phyloP scores from a whole-genome alignment of 2,113 vertebrate genomes.

The Glaucomys volans region DNA sequence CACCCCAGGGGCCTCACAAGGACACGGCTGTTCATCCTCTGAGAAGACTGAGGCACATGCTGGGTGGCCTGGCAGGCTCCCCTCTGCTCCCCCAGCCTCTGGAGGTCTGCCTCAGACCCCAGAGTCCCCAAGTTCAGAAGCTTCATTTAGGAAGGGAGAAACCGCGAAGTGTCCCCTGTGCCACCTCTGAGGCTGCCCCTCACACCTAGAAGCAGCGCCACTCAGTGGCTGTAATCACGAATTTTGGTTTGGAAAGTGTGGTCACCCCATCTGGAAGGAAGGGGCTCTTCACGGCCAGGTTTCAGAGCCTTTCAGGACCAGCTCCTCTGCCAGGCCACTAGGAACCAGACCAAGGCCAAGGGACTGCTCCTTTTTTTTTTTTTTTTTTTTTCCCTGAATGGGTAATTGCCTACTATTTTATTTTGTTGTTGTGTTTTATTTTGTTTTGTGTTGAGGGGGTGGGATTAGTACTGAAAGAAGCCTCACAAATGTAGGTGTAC shows the following conservation, averaged over 20 bases:
- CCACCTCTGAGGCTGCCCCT: background rate
- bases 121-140: background rate
- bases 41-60: no score
- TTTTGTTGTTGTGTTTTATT: no score
- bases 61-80: background rate
- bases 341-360: background rate
- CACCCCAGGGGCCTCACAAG: no score
- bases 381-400: no score
- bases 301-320: background rate
- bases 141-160: background rate
- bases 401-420: background rate
- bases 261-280: background rate
- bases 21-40: no score
- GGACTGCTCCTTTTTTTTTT: background rate
- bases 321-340: background rate
- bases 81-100: background rate
- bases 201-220: background rate
- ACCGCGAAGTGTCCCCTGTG: background rate
- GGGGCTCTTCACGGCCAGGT: background rate
- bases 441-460: background rate
- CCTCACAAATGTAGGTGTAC: background rate
- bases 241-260: background rate
- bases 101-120: background rate
- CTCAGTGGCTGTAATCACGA: background rate
- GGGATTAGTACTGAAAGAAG: background rate